Evolutionary conservation across 1,140 invertebrate genomes (phyloP), one percentile per base, ranked within the genome.

Genomic region (Trichonephila inaurata): DNA sequence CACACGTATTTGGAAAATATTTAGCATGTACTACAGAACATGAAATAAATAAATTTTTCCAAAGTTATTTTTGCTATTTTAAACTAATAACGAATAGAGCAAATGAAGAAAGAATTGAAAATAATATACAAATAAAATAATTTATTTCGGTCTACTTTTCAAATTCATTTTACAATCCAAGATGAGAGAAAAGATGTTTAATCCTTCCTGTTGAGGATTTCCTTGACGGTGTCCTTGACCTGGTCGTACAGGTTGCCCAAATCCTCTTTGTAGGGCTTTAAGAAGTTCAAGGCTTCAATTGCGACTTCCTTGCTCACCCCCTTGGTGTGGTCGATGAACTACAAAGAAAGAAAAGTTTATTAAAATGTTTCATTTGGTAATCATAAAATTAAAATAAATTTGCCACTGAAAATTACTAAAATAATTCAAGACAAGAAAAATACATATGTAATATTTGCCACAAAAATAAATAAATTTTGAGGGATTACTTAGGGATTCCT

Each of bases 251-350:
- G 86, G 21, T 7, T 24, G n/a, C 94, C 94, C 64, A 94, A 61
- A 51, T 94, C 94, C 60, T 94, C 87, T 87, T 93, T 94, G 94
- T 94, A 94, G 33, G 91, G 91, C 44, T 40, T 94, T 33, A 94
- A 62, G 85, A 94, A 94, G 33, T 94, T 92, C 24, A 93, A 28
- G 58, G 86, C 94, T 86, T 94, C 94, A 19, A 60, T 66, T 2
- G 91, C 91, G 18, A 94, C 91, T n/a, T 94, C 94, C 18, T 90
- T 89, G 85, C 94, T 91, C 44, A 93, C 77, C 8, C 69, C 91
- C 86, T 94, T 94, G 86, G 92, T n/a, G 61, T 93, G 94, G 10
- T 94, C 86, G 14, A 94, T 66, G 44, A 93, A 92, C 94, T 94
- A 60, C 10, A 92, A 69, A 5, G 19, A 44, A 91, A 69, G 4